These are phyloP conservation scores for Charanyca ferruginea DNA, from an alignment of 2,888 invertebrate species.

Conservation along the genomic window DNA sequence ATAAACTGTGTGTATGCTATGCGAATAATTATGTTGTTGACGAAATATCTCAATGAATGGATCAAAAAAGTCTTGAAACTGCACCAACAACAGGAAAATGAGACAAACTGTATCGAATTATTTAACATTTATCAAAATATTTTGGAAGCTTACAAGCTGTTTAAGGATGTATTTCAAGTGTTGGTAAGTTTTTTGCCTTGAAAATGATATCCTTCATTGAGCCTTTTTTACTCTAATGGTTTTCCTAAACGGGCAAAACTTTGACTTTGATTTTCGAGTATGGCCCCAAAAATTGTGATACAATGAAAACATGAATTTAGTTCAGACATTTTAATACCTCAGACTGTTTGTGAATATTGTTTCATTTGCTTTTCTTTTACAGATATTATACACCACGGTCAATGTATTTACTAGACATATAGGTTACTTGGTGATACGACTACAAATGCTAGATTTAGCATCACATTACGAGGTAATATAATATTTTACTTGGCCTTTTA, in stretches of 20 bases:
- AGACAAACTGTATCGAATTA: conserved; percentile 10
- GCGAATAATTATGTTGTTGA: conserved; percentile 27
- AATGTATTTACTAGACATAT: background rate
- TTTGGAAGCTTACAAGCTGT: conserved; percentile 39
- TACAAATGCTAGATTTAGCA: background rate
- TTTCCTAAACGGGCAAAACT: too few relatives aligned
- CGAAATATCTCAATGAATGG: conserved; percentile 28
- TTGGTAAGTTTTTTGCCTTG: conserved; percentile 30
- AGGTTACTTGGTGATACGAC: background rate
- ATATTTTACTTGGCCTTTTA: too few relatives aligned
- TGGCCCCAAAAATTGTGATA: too few relatives aligned
- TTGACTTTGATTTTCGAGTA: too few relatives aligned
- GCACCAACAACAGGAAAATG: background rate
- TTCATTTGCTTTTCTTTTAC: background rate
- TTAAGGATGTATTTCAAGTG: conserved; percentile 38
- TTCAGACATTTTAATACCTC: background rate
- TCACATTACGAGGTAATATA: background rate
- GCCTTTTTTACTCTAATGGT: too few relatives aligned
- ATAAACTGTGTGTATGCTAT: conserved; percentile 40
- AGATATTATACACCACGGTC: background rate
- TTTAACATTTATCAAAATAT: conserved; percentile 34
- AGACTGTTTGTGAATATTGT: background rate
- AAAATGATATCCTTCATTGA: too few relatives aligned
- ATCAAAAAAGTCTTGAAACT: background rate
- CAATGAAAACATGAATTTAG: too few relatives aligned